A percentile compares a stretch with the other conserved stretches of the same genome.
Conservation (phyloP, 2,797 vertebrate species). For the Myiotriccus ornatus region DNA sequence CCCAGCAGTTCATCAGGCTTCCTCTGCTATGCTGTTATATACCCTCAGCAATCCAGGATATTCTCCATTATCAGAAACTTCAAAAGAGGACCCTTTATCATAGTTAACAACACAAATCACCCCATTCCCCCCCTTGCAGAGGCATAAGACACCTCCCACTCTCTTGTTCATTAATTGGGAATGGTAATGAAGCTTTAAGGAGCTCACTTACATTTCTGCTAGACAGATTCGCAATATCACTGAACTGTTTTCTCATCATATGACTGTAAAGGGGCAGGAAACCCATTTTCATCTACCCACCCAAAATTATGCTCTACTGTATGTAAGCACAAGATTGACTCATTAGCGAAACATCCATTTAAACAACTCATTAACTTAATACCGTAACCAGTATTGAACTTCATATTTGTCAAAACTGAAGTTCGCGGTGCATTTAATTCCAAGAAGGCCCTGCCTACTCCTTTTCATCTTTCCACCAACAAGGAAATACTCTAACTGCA, state of each 20-base stretch:
- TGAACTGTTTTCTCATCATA: not conserved
- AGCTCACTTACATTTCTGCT: not conserved
- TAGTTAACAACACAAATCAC: not conserved
- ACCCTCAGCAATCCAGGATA: conserved; percentile 2
- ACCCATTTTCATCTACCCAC: not conserved
- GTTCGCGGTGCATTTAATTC: not conserved
- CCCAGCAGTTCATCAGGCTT: conserved; percentile 14
- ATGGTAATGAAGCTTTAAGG: not conserved
- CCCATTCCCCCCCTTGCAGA: not conserved
- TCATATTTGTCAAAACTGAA: conserved; percentile 45
- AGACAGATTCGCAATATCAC: not conserved
- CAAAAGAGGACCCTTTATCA: not conserved
- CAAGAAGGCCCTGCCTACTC: not conserved
- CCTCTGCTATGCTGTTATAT: conserved; percentile 7
- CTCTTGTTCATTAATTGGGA: not conserved
- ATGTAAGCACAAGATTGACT: not conserved
- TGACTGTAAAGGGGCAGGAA: not conserved
- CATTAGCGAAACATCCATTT: not conserved
- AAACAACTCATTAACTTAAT: conserved; percentile 42
- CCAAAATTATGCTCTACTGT: not conserved
- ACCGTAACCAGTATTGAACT: not conserved
- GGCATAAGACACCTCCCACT: not conserved
- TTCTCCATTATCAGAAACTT: conserved; percentile 5
- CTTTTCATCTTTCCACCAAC: conserved; percentile 41
- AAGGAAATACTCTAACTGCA: conserved; percentile 16